These are phyloP conservation scores for Muscicapa comitata DNA, from an alignment of 2,797 vertebrate species.

Conservation along the genomic window DNA sequence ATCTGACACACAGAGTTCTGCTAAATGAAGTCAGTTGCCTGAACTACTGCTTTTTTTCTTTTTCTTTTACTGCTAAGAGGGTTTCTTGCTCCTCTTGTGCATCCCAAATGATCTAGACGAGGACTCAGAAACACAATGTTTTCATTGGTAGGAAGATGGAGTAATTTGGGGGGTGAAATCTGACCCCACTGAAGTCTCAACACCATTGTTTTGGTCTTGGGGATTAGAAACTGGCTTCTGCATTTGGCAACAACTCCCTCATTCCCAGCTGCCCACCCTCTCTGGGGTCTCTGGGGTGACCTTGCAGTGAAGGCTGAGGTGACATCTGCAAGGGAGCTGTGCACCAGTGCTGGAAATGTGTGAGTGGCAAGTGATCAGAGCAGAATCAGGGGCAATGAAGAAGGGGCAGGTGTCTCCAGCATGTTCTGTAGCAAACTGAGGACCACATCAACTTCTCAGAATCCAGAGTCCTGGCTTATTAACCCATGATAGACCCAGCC, in stretches of 20 bases:
- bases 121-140: not conserved
- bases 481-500: not conserved
- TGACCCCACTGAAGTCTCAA: not conserved
- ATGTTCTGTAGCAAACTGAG: not conserved
- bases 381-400: not conserved
- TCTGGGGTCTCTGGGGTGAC: not conserved
- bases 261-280: not conserved
- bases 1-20: not conserved
- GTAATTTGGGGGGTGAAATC: not conserved
- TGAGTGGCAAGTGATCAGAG: not conserved
- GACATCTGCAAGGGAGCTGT: not conserved
- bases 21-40: not conserved
- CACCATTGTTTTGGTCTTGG: not conserved
- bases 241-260: not conserved
- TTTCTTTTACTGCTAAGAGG: not conserved
- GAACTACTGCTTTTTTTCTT: not conserved
- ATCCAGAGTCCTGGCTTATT: not conserved
- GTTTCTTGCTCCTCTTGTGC: not conserved
- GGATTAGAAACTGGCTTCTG: not conserved
- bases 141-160: not conserved
- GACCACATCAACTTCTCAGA: not conserved
- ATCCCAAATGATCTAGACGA: not conserved
- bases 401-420: not conserved
- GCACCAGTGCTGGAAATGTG: not conserved
- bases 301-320: not conserved